Evolutionary conservation across 2,888 invertebrate species (phyloP), one percentile per base, ranked within the genome.

Genomic region (Alsophila aescularia): DNA sequence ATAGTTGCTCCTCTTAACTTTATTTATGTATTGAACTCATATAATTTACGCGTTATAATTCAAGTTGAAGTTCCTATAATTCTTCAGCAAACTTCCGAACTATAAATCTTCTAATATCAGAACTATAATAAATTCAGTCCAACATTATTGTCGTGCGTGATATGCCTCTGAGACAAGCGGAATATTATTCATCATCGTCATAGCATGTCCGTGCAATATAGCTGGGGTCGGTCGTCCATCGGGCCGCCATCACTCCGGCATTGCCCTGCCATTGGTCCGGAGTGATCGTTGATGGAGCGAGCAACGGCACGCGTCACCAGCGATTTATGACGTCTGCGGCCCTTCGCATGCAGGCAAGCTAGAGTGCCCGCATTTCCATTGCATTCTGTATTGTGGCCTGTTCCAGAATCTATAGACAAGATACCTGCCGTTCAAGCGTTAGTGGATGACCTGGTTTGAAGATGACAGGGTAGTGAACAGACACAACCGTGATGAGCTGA

Each of bases 301-400:
- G 67, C 72, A 69, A 53, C 64, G 72, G 71, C 67, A 64, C 63
- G 67, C 67, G 67, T 70, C 70, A 73, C 70, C 59, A 56, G 69
- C 74, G 69, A 82, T 81, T 83, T 83, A 81, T 83, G 81, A 76
- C 70, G 69, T 72, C 69, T 77, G 77, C 62, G 69, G 70, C 72
- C 76, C 74, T 71, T 70, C 69, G 67, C 66, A 69, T 72, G 73
- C 69, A 72, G 65, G 64, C 69, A 60, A 66, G 69, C 70, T 70
- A 65, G 64, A 70, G 66, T 70, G 67, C 70, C 69, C 69, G 69
- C 71, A 75, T 71, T 69, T 68, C 67, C 67, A 69, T 63, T 65
- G 64, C 62, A 62, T 64, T 57, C 63, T 63, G 63, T 67, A 61
- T 69, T 54, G 63, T 62, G 58, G 60, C 34, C 47, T 49, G 52